A percentile compares a stretch with the other conserved stretches of the same genome.
Conservation (phyloP, 2,797 vertebrate species). For the Telmatherina bonti region DNA sequence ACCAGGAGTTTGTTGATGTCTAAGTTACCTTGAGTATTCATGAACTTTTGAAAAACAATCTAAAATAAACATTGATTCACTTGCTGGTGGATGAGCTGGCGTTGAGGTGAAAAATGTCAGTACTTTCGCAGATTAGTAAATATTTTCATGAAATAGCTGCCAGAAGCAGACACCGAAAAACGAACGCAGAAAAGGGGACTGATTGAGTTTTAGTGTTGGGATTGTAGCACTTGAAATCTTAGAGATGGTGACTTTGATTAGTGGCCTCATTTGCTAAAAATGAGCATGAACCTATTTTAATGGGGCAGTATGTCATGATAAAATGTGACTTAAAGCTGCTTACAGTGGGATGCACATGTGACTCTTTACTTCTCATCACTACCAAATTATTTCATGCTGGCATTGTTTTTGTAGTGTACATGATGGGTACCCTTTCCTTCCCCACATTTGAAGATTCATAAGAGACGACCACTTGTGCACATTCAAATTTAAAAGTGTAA, state of each 20-base stretch:
- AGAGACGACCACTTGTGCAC: slow-evolving; percentile 35
- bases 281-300: slow-evolving; percentile 16
- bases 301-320: slow-evolving; percentile 16
- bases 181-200: slow-evolving; percentile 19
- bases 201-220: slow-evolving; percentile 28
- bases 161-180: slow-evolving; percentile 37
- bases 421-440: slow-evolving; percentile 52
- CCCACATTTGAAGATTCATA: slow-evolving; percentile 46
- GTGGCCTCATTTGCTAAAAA: slow-evolving; percentile 15
- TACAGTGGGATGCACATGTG: slow-evolving; percentile 32
- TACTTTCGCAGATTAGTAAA: slow-evolving; percentile 53
- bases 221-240: slow-evolving; percentile 33
- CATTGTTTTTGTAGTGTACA: slow-evolving; percentile 57
- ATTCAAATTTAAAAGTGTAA: slow-evolving; percentile 25
- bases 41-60: slow-evolving; percentile 64
- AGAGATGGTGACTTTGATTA: slow-evolving; percentile 19
- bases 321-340: slow-evolving; percentile 27
- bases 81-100: slow-evolving; percentile 38
- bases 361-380: slow-evolving; percentile 32
- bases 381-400: slow-evolving; percentile 33
- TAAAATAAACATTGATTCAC: slow-evolving; percentile 58
- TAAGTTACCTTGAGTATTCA: slow-evolving; percentile 69
- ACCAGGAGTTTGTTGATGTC: slow-evolving; percentile 65
- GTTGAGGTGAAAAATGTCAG: slow-evolving; percentile 52
- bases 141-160: slow-evolving; percentile 46